A percentile compares a stretch with the other conserved stretches of the same genome.
Conservation (phyloP, 2,888 invertebrate genomes). For the Brassicogethes aeneus region DNA sequence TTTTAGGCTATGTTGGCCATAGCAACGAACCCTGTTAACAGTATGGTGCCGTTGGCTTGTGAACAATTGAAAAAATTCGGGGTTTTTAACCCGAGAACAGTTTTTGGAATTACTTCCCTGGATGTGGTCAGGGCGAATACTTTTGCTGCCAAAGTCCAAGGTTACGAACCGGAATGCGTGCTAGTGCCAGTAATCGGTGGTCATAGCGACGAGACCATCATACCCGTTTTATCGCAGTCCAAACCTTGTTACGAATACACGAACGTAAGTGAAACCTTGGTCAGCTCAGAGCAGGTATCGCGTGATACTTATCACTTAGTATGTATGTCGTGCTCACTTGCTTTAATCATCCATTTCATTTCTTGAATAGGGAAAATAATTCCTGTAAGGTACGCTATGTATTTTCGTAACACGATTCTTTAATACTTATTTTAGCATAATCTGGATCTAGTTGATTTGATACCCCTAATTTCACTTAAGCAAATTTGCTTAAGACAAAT, state of each 20-base stretch:
- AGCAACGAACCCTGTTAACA: slow-evolving; percentile 51
- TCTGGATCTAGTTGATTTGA: too few relatives aligned
- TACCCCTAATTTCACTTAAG: too few relatives aligned
- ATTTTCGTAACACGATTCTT: too few relatives aligned
- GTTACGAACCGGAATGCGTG: slow-evolving; percentile 54
- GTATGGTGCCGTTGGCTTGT: slow-evolving; percentile 58
- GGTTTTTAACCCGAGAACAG: slow-evolving; percentile 50
- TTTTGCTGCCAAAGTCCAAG: slow-evolving; percentile 59
- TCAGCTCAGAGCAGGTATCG: too few relatives aligned
- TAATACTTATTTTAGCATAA: too few relatives aligned
- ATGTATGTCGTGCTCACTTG: neutral
- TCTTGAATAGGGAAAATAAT: too few relatives aligned
- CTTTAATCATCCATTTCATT: too few relatives aligned
- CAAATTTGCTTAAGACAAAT: too few relatives aligned
- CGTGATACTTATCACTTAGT: too few relatives aligned
- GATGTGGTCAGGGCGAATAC: slow-evolving; percentile 67
- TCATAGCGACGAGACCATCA: slow-evolving; percentile 61
- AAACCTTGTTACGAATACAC: slow-evolving; percentile 41
- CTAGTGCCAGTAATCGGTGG: slow-evolving; percentile 72
- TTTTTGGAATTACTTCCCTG: slow-evolving; percentile 68
- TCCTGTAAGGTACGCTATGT: too few relatives aligned
- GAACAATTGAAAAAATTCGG: slow-evolving; percentile 57
- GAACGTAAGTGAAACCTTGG: slow-evolving; percentile 24
- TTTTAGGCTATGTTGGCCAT: slow-evolving; percentile 42
- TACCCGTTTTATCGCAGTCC: slow-evolving; percentile 68